Conservation (phyloP, 2,888 invertebrate species). For the Hypolimnas misippus region DNA sequence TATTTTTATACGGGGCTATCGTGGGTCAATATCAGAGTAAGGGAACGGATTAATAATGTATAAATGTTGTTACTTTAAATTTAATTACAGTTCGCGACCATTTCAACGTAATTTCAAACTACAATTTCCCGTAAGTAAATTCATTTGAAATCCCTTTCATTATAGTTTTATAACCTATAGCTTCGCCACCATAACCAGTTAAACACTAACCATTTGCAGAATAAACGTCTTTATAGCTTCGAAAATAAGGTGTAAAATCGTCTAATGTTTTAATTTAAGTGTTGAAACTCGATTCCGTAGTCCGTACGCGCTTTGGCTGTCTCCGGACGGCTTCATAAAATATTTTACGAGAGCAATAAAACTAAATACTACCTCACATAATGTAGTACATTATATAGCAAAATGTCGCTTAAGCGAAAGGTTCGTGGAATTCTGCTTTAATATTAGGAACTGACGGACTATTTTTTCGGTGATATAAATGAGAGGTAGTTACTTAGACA, state of each 20-base stretch:
- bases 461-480: too few relatives aligned
- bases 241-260: conserved; percentile 21
- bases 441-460: neutral
- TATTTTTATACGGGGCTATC: too few relatives aligned
- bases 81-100: neutral
- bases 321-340: conserved; percentile 50
- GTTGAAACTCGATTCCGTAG: conserved; percentile 45
- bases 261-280: conserved; percentile 23
- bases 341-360: conserved; percentile 53
- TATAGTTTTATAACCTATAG: conserved; percentile 35
- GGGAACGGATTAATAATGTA: too few relatives aligned
- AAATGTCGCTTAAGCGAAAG: conserved; percentile 29
- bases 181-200: conserved; percentile 21
- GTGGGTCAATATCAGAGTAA: too few relatives aligned
- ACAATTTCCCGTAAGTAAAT: conserved; percentile 27
- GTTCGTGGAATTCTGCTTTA: conserved; percentile 17
- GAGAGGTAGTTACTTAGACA: too few relatives aligned
- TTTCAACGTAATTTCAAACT: conserved; percentile 10
- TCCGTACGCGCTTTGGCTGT: conserved; percentile 47
- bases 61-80: too few relatives aligned
- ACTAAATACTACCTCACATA: conserved; percentile 49
- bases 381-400: conserved; percentile 28
- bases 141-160: conserved; percentile 38
- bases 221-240: conserved; percentile 16
- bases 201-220: neutral